Evolutionary conservation across 92 coral and sea anemone genomes (phyloP), one percentile per base, ranked within the genome.

Genomic region (Zoanthus sansibaricus): DNA sequence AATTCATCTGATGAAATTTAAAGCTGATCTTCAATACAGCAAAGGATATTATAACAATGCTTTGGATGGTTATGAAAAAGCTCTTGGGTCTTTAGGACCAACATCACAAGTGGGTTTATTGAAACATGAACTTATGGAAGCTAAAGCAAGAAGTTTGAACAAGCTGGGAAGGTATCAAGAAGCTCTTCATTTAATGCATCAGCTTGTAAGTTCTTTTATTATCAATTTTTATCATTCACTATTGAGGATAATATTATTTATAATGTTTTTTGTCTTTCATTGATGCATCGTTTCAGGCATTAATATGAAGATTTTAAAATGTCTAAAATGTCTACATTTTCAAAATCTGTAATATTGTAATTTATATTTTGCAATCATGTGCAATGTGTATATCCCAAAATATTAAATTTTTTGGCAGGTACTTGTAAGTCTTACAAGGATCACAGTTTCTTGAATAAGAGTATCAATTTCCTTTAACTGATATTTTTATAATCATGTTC

Each of bases 111-210:
- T 80, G 45, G 85, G 85, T 1, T 73, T 80, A 44, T 64, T 94
- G 72, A 89, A 75, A 46, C 90, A 95, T 32, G 98, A 94, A 83
- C 79, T 94, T 10, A 78, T n/a, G 5, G 98, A 94, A 79, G 92
- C 95, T 56, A 83, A 89, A 59, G 89, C 93, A 55, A 72, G 93
- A 30, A 91, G 96, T 55, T 82, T 91, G 72, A 76, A 88, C 30
- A 93, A 93, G 76, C 91, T 89, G 17, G 90, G 84, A 44, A 89
- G 86, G 71, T 80, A 76, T 83, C 75, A 93, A 11, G 87, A 86
- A 46, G 98, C 94, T 21, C 76, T 90, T 14, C 7, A 49, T 2
- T 75, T 88, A 44, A 68, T 83, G 17, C 74, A 82, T 46, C 69
- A 84, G 64, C 37, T 66, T 45, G 82, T 87, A 86, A 90, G 89